Evolutionary conservation across 2,113 vertebrate species (phyloP).

Genomic region (human (Homo sapiens)): GRCh38 chr11:64043501-64044000

Average conservation of each 20-base stretch:
- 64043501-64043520: background rate
- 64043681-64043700: background rate
- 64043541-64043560: background rate
- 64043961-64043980: background rate
- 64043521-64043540: background rate
- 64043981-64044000: background rate
- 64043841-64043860: background rate
- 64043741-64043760: background rate
- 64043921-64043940: background rate
- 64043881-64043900: background rate
- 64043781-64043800: background rate
- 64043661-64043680: fast-evolving
- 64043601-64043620: background rate
- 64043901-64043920: background rate
- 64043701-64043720: background rate
- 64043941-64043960: background rate
- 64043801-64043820: background rate
- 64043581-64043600: background rate
- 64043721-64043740: background rate
- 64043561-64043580: background rate
- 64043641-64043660: background rate
- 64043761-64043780: background rate
- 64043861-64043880: background rate
- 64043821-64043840: background rate
- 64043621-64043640: background rate